phyloP scores from a whole-genome alignment of 2,888 invertebrate species.

The Lasioglossum marginatum region DNA sequence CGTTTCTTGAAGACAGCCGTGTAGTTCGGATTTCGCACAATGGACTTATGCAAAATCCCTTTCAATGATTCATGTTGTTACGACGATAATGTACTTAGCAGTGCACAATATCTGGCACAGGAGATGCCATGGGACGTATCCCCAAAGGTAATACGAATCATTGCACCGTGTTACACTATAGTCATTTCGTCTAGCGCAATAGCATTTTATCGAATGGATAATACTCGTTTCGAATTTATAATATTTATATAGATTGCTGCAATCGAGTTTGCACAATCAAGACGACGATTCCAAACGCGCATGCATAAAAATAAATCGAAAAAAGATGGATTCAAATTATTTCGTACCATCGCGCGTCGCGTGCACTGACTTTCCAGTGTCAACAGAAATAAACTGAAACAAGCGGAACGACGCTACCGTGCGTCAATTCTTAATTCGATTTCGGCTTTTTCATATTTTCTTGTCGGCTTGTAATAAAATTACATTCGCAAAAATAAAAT shows the following conservation, averaged over 20 bases:
- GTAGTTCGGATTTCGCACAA: conserved; percentile 4
- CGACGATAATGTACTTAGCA: conserved; percentile 9
- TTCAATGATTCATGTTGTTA: conserved; percentile 12
- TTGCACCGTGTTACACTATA: neutral
- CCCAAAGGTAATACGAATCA: conserved; percentile 3
- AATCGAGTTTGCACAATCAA: neutral
- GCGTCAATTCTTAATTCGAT: neutral
- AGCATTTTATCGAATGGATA: neutral
- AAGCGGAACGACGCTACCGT: neutral
- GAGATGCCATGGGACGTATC: neutral
- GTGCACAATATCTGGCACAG: neutral
- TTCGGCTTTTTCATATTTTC: neutral
- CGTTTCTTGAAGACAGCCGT: conserved; percentile 12
- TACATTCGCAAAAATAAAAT: neutral
- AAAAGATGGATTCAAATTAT: neutral
- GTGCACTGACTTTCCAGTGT: neutral
- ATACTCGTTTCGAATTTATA: neutral
- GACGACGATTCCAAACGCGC: neutral
- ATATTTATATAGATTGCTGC: neutral
- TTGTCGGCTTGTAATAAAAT: neutral
- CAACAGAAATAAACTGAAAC: neutral
- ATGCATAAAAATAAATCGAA: neutral
- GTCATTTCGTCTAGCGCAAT: neutral
- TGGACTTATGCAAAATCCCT: conserved; percentile 9
- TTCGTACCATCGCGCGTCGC: neutral